Percentiles rank a stretch among this genome's conserved stretches.
Conservation (phyloP, 2,888 invertebrate genomes). For the Drosophila fulvimacula region DNA sequence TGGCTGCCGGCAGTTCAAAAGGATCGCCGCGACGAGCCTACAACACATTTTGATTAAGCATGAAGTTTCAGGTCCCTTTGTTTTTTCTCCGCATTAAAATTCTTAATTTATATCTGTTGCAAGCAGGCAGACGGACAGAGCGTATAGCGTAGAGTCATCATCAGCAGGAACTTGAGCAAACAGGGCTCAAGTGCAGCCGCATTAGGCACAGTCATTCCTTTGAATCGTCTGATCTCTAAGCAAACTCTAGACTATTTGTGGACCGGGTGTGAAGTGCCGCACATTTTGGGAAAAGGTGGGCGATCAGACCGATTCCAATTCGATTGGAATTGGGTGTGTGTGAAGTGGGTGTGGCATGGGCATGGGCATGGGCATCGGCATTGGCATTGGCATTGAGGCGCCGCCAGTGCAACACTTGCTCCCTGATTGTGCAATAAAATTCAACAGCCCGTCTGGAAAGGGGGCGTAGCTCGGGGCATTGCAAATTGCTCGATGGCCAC, state of each 20-base stretch:
- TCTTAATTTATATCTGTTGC: slow-evolving; percentile 73
- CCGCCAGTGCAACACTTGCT: slow-evolving; percentile 69
- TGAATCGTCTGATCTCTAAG: slow-evolving; percentile 34
- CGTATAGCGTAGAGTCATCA: slow-evolving; percentile 59
- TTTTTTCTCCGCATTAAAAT: slow-evolving; percentile 74
- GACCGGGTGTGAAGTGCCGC: slow-evolving; percentile 73
- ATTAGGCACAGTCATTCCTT: slow-evolving; percentile 76
- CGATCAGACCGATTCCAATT: slow-evolving; percentile 58
- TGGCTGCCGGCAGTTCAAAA: slow-evolving; percentile 76
- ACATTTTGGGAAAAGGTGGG: slow-evolving; percentile 74
- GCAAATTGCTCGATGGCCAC: slow-evolving; percentile 65
- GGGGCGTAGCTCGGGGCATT: slow-evolving; percentile 61
- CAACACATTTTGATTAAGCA: slow-evolving; percentile 80
- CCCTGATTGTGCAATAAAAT: slow-evolving; percentile 77
- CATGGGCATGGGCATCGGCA: slow-evolving; percentile 50
- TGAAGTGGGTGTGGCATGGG: slow-evolving; percentile 69
- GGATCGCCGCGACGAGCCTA: slow-evolving; percentile 60
- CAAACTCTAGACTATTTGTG: slow-evolving; percentile 48
- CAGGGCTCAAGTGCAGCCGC: slow-evolving; percentile 67
- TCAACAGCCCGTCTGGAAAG: not conserved
- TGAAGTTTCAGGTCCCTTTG: slow-evolving; percentile 69
- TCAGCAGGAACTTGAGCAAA: slow-evolving; percentile 68
- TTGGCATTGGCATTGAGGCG: slow-evolving; percentile 54
- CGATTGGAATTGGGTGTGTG: slow-evolving; percentile 44
- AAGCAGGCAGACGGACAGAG: slow-evolving; percentile 7